Percentiles rank a stretch among this genome's conserved stretches.
These are phyloP conservation scores for Gallinago solitaria DNA, from an alignment of 2,797 vertebrate genomes.

Conservation along the genomic window DNA sequence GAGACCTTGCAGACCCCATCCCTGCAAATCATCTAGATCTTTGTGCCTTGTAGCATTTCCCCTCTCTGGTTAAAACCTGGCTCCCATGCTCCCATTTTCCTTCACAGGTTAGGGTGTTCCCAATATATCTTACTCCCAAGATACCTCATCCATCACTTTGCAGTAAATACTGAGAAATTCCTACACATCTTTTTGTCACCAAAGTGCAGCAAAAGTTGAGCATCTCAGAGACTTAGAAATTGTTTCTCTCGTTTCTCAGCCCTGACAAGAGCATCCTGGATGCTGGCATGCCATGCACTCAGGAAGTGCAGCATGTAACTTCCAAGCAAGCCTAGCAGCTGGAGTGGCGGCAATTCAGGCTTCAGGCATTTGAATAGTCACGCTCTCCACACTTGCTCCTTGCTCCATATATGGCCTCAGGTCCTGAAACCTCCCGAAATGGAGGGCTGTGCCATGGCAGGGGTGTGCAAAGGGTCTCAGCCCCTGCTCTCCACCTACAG, in stretches of 20 bases:
- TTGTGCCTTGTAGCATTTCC: neutral
- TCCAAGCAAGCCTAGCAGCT: slow-evolving; percentile 16
- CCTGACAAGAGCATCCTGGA: neutral
- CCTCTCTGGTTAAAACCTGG: neutral
- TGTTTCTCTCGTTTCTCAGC: neutral
- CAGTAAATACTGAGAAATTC: neutral
- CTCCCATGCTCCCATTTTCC: neutral
- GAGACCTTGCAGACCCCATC: neutral
- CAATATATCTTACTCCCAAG: neutral
- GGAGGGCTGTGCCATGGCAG: neutral
- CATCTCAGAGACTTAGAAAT: neutral
- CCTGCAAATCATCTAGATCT: neutral
- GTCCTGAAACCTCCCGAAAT: accelerated
- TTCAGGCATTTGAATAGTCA: slow-evolving; percentile 31
- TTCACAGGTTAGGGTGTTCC: neutral
- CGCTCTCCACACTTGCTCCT: neutral
- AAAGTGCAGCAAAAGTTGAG: neutral
- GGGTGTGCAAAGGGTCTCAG: neutral
- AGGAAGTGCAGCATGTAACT: neutral
- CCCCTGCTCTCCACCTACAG: neutral
- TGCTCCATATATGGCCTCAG: neutral
- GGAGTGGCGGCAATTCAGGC: neutral
- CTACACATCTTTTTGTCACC: neutral
- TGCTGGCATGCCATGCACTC: neutral
- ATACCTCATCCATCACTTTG: neutral